Percentiles rank a stretch among this genome's conserved stretches.
phyloP scores from a whole-genome alignment of 1,140 invertebrate genomes.

The Araneus ventricosus region DNA sequence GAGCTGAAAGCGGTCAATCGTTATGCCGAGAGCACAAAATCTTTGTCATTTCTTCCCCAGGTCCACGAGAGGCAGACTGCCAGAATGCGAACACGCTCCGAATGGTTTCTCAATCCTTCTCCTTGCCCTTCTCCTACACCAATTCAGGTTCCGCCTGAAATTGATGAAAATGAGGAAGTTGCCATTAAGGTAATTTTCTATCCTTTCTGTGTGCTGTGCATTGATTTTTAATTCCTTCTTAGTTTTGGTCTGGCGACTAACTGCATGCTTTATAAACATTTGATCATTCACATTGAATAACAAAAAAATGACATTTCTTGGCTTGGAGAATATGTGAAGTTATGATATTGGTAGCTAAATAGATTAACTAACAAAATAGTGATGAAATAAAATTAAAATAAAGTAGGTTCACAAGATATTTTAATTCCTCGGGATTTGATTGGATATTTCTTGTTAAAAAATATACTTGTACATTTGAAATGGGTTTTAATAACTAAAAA shows the following conservation, averaged over 20 bases:
- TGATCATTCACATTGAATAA: neutral
- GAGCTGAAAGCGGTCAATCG: constrained; percentile 91
- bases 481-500: no score
- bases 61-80: constrained; percentile 96
- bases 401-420: no score
- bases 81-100: constrained; percentile 94
- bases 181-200: constrained; percentile 61
- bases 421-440: no score
- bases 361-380: no score
- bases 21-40: constrained; percentile 95
- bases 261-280: constrained; percentile 3
- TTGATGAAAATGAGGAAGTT: constrained; percentile 75
- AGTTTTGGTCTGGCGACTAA: neutral
- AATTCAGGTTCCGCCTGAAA: constrained; percentile 50
- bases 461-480: no score
- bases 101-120: constrained; percentile 89
- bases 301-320: no score
- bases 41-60: constrained; percentile 93
- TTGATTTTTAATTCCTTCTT: neutral
- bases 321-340: no score
- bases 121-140: constrained; percentile 75
- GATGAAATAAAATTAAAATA: no score
- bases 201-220: neutral
- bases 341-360: no score
- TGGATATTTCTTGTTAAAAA: no score